Base-by-base conservation (phyloP, 2,888 invertebrate species). In the Protophormia terraenovae region DNA sequence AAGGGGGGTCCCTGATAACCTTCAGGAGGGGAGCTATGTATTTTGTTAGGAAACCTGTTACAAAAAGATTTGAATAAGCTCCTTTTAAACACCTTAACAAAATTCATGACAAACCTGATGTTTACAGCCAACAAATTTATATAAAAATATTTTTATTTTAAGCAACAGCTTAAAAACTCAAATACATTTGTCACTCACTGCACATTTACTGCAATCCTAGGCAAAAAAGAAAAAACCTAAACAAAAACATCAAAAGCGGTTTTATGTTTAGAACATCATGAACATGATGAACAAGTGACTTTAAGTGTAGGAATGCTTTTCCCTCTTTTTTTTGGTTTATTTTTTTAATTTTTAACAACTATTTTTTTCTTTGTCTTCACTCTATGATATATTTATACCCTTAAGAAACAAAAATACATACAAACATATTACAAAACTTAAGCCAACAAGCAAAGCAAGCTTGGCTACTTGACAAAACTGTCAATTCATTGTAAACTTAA, bases 401-500 rank as follows among this genome's bases (percentile, higher is more conserved):
- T 50, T 71, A 50, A 71, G 38, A 55, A 62, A 64, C 19, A 60
- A 41, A 73, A 24, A 58, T n/a, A n/a, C n/a, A n/a, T n/a, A n/a
- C n/a, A n/a, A n/a, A n/a, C n/a, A 47, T 24, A 73, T 73, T 73
- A 35, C 35, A 73, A 50, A 67, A 75, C 58, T 60, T 32, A 16
- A 55, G 38, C 55, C 35, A 58, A 38, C 64, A 64, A 29, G 64
- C 75, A 50, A 69, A 62, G 60, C 22, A 47, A 62, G 50, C 24
- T 38, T 73, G 78, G 62, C 69, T 84, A 72, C 84, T 84, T 84
- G 84, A 84, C 72, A 84, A 84, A 84, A 81, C 76, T 84, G 84
- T 77, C 84, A 84, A 84, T 80, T 84, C 80, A 76, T 72, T 64
- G 76, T 55, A 73, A 73, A 67, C 50, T 62, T 69, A 53, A 53